Base-by-base conservation (phyloP, 2,797 vertebrate genomes). In the Halcyon chelicuti region DNA sequence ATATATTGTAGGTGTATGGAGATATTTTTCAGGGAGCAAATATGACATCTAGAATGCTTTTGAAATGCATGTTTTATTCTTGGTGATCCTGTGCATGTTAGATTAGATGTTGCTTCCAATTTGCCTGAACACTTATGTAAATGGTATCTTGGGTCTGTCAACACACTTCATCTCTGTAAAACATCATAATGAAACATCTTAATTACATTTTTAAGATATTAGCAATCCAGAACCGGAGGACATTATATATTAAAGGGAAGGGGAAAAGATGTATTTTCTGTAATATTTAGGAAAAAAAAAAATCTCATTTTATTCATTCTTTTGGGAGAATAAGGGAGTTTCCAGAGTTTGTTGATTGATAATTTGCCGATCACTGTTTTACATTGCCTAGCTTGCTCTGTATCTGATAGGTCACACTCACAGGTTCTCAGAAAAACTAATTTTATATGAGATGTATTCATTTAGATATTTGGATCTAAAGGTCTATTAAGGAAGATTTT, bases 1-100 rank as follows among this genome's bases (percentile, higher is more conserved):
- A 18, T 66, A 25, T 66, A 40, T 28, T 84, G 25, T 67, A 68
- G n/a, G 18, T 86, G 61, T 80, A 62, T 88, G 52, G 33, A 86
- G n/a, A 29, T 65, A 52, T 54, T 89, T 91, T 87, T 22, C 57
- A 78, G 21, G 47, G 46, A 93, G 40, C 17, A 92, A 81, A 29
- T 87, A 46, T 33, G 21, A 49, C 86, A 46, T 63, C 33, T 77
- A 40, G 49, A 95, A 92, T 85, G 18, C 23, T 88, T 95, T 89
- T 83, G n/a, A 80, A 93, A 68, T 77, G 26, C 79, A 33, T 63
- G 13, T 71, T 92, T 92, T 85, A 92, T 76, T 90, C 77, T 76
- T 94, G 65, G 44, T 93, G 57, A 26, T 91, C 79, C 62, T 91
- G 47, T 84, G 72, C 52, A 67, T 71, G 31, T 78, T 96, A 84